phyloP scores from a whole-genome alignment of 2,113 vertebrate genomes.

The Actinemys pallida region DNA sequence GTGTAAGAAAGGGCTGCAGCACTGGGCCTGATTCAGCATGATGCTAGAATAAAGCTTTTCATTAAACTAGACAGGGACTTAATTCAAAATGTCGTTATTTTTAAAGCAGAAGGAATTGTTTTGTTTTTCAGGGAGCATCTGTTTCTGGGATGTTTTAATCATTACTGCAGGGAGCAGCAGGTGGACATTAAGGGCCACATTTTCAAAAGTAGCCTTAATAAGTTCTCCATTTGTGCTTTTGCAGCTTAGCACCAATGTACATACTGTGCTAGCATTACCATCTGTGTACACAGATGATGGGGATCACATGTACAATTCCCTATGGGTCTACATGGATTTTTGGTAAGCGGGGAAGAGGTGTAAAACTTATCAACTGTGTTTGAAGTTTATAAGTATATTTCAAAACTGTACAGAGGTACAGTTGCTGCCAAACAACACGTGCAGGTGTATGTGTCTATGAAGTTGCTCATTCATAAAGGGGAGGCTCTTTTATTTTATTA shows the following conservation, averaged over 20 bases:
- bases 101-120: not conserved
- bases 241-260: not conserved
- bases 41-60: not conserved
- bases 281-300: not conserved
- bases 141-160: not conserved
- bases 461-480: not conserved
- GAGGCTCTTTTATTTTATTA: not conserved
- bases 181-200: fast-evolving
- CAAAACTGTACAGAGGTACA: not conserved
- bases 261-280: not conserved
- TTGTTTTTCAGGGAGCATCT: not conserved
- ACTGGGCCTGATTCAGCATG: not conserved
- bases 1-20: not conserved
- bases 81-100: not conserved
- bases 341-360: not conserved
- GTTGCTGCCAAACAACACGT: not conserved
- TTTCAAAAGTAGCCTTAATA: slow-evolving; percentile 3
- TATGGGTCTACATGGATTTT: not conserved
- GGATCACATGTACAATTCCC: not conserved
- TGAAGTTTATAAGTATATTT: not conserved
- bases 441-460: not conserved
- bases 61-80: not conserved
- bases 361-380: not conserved
- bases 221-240: not conserved
- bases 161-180: not conserved